Conservation (phyloP, 2,888 invertebrate species). For the Lepas anatifera region DNA sequence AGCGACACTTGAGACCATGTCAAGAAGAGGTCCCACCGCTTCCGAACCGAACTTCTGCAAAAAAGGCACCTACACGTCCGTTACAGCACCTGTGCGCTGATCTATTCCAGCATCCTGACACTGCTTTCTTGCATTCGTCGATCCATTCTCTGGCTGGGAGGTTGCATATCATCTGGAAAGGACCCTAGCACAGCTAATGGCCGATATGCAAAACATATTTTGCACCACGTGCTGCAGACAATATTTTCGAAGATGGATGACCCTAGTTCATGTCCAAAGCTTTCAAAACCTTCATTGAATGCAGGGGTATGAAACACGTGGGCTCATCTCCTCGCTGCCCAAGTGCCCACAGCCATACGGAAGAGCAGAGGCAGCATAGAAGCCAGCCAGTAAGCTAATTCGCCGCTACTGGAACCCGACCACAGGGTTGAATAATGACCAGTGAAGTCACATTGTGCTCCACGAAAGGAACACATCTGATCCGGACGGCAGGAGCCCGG, state of each 20-base stretch:
- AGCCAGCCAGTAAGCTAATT: background rate
- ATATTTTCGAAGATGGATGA: background rate
- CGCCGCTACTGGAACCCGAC: background rate
- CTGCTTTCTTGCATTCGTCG: no score
- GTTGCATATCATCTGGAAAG: no score
- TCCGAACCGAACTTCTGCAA: no score
- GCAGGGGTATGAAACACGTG: background rate
- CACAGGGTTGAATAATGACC: background rate
- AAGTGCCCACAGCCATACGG: background rate
- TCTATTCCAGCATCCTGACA: no score
- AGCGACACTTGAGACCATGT: no score
- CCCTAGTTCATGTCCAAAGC: background rate
- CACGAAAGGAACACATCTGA: background rate
- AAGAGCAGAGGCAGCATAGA: background rate
- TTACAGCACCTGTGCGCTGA: no score
- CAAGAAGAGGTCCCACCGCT: no score
- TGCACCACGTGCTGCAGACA: background rate
- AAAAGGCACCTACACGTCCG: no score
- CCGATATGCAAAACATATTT: background rate
- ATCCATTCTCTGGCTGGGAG: no score
- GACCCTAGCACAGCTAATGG: background rate
- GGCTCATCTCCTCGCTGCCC: no score
- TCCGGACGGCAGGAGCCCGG: background rate
- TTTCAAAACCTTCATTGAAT: background rate
- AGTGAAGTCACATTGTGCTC: background rate